Base-by-base conservation (phyloP, 2,113 vertebrate genomes). In the Panthera leo region DNA sequence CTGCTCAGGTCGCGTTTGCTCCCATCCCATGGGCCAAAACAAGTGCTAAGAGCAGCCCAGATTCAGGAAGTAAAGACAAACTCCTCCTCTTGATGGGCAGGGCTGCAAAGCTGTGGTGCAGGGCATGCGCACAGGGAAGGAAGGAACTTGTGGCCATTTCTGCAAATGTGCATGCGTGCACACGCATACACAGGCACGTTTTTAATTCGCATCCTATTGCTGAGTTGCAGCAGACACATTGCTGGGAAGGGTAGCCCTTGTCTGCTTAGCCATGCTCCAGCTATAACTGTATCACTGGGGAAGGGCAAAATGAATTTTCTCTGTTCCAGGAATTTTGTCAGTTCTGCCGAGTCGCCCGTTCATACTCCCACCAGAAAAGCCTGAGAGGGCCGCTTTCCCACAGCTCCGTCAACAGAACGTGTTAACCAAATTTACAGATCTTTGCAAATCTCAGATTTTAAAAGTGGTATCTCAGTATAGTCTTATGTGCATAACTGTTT, bases 131-230 rank as follows among this genome's bases (percentile, higher is more conserved):
- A 8, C 0, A 7, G 34, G 53, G 34, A 63, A 7, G 68, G 9
- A 13, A 19, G 18, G 48, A 21, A 53, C 16, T 1, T 67, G 21
- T 11, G 53, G 63, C 1, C 18, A 23, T 12, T 39, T 87, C 12
- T 75, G 88, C 13, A 65, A 53, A 84, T 3, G n/a, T 39, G 13
- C 12, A 15, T 12, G 15, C 18, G 25, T 2, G 4, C 39, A 63
- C 12, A 14, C 3, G 2, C 15, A 21, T 5, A 10, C 29, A 3
- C 34, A 45, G 2, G 14, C 84, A 10, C 2, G 7, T 31, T 51
- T 65, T 29, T 11, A 15, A 25, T 23, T 73, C 53, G 21, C 14
- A 68, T n/a, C n/a, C 76, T 3, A 18, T 12, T 34, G 51, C 34
- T 16, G 15, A 58, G 23, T 5, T 16, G 12, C 21, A 27, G 48